phyloP scores from a whole-genome alignment of 2,113 vertebrate species.

The Dascyllus trimaculatus region DNA sequence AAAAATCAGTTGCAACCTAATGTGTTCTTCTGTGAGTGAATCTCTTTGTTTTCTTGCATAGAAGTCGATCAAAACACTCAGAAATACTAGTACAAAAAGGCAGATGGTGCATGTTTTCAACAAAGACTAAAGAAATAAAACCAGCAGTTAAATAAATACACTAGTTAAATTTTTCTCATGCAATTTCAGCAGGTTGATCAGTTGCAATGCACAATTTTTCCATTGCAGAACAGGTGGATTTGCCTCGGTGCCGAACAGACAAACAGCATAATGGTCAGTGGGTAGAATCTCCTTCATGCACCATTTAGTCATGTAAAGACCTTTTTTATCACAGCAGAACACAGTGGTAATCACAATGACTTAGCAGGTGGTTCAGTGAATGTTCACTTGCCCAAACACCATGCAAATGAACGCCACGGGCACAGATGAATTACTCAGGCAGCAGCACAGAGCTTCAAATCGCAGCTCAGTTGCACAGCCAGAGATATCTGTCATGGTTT shows the following conservation, averaged over 20 bases:
- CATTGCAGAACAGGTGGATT: neutral
- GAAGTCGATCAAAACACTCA: neutral
- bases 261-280: constrained; percentile 59
- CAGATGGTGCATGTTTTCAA: neutral
- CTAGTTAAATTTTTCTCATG: neutral
- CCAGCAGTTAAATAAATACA: no score
- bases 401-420: constrained; percentile 58
- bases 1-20: constrained; percentile 44
- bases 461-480: constrained; percentile 23
- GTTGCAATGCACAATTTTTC: neutral
- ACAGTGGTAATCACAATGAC: constrained; percentile 69
- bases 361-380: constrained; percentile 71
- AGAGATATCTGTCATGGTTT: neutral
- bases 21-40: constrained; percentile 42
- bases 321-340: constrained; percentile 62
- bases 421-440: constrained; percentile 46
- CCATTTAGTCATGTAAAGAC: constrained; percentile 73
- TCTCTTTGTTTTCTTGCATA: neutral
- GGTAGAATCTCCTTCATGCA: constrained; percentile 70
- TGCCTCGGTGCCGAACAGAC: neutral
- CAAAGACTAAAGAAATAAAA: neutral
- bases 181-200: neutral
- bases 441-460: constrained; percentile 20
- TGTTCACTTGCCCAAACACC: constrained; percentile 54
- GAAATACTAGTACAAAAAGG: neutral